Evolutionary conservation across 2,113 vertebrate species (phyloP).

Genomic region (Empidonax traillii): DNA sequence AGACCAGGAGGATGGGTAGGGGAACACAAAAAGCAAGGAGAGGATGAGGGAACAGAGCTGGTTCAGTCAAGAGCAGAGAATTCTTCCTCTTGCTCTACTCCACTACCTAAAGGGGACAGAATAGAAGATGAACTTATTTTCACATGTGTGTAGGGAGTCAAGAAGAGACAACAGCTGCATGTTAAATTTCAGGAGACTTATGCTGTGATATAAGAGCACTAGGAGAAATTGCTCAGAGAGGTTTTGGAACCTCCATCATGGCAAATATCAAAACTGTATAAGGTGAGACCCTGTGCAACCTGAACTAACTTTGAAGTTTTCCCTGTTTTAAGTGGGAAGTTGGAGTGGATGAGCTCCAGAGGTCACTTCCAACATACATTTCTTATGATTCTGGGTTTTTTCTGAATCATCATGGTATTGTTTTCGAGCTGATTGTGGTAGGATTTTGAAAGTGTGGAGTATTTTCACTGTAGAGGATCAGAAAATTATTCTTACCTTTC

Average conservation of each 20-base stretch:
- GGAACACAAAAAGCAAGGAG: not conserved
- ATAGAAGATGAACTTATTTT: not conserved
- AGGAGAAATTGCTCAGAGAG: not conserved
- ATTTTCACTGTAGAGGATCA: not conserved
- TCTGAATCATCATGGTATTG: not conserved
- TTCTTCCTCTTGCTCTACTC: not conserved
- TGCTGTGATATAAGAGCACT: not conserved
- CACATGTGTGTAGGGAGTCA: not conserved
- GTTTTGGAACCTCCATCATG: not conserved
- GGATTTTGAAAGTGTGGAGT: not conserved
- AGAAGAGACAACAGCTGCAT: not conserved
- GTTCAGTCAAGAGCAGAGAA: not conserved
- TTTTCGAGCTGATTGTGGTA: not conserved
- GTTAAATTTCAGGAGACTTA: not conserved
- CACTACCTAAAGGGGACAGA: not conserved
- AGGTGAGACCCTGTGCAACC: accelerated
- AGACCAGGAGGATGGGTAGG: not conserved
- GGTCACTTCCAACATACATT: not conserved
- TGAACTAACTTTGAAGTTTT: not conserved
- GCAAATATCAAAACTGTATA: not conserved
- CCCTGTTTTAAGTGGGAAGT: not conserved
- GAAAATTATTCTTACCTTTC: not conserved
- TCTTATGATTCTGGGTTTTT: not conserved
- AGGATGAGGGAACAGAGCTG: not conserved
- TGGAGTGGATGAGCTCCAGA: not conserved